phyloP scores from a whole-genome alignment of 2,888 invertebrate species.

The Pandemis heparana region DNA sequence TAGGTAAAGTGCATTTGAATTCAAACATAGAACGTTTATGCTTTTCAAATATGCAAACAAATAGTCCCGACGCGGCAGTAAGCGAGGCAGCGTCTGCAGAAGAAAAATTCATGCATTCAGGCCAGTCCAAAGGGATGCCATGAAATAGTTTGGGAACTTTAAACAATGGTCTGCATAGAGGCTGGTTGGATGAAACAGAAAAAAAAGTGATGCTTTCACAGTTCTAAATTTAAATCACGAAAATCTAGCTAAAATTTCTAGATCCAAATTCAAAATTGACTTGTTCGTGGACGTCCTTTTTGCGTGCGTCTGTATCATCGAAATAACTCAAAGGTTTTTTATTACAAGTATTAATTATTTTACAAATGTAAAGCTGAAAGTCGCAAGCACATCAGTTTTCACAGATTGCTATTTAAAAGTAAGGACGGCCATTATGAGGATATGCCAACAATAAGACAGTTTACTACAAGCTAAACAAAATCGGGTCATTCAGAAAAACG shows the following conservation, averaged over 20 bases:
- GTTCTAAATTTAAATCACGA: no score
- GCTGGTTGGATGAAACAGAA: background rate
- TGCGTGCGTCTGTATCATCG: no score
- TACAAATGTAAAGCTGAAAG: no score
- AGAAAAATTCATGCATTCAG: background rate
- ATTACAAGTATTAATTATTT: no score
- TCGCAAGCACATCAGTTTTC: no score
- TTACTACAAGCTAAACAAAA: constrained; percentile 2
- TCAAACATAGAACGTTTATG: constrained; percentile 35
- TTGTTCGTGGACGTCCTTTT: no score
- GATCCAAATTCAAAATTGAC: no score
- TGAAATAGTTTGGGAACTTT: background rate
- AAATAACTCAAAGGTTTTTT: no score
- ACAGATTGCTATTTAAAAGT: no score
- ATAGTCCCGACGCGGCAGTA: constrained; percentile 27
- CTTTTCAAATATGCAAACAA: constrained; percentile 40
- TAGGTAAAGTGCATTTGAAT: constrained; percentile 31
- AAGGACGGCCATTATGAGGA: background rate
- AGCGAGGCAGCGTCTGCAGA: background rate
- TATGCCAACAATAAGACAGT: background rate
- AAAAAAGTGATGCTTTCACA: background rate
- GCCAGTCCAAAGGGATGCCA: background rate
- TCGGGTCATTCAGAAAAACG: background rate
- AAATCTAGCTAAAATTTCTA: no score
- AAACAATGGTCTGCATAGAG: background rate